Conservation (phyloP, 2,797 vertebrate genomes). For the Otolemur crassicaudatus region DNA sequence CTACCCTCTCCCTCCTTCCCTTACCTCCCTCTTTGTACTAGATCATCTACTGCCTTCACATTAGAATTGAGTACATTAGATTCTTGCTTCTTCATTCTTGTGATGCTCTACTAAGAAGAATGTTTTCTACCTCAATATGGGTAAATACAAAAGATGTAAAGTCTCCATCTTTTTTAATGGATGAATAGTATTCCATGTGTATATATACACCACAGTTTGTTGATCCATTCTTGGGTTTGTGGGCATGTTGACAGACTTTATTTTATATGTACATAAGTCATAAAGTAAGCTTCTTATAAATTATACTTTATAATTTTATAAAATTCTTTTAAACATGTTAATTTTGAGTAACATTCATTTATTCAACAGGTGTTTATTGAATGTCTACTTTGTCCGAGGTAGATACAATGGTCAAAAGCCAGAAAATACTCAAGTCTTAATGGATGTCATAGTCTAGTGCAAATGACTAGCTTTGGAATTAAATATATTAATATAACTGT, state of each 20-base stretch:
- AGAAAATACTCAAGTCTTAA: neutral
- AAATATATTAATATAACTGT: neutral
- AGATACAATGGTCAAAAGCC: neutral
- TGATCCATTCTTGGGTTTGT: no score
- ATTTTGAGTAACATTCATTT: neutral
- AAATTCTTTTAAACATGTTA: neutral
- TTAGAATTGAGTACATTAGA: no score
- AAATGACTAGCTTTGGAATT: neutral
- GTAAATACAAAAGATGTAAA: no score
- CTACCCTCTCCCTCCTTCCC: no score
- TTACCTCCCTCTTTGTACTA: no score
- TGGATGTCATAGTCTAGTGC: neutral
- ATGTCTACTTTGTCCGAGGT: neutral
- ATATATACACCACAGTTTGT: no score
- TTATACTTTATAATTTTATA: neutral
- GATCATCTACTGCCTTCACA: no score
- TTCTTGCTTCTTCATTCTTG: no score
- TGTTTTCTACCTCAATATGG: no score
- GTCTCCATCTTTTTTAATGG: no score
- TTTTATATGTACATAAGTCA: neutral
- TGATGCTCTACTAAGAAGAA: no score
- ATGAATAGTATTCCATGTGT: no score
- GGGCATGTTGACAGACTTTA: neutral
- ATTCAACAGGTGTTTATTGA: neutral
- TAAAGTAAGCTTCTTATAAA: slow-evolving; percentile 12